These are phyloP conservation scores for Misgurnus anguillicaudatus DNA, from an alignment of 2,113 vertebrate species.

Conservation along the genomic window DNA sequence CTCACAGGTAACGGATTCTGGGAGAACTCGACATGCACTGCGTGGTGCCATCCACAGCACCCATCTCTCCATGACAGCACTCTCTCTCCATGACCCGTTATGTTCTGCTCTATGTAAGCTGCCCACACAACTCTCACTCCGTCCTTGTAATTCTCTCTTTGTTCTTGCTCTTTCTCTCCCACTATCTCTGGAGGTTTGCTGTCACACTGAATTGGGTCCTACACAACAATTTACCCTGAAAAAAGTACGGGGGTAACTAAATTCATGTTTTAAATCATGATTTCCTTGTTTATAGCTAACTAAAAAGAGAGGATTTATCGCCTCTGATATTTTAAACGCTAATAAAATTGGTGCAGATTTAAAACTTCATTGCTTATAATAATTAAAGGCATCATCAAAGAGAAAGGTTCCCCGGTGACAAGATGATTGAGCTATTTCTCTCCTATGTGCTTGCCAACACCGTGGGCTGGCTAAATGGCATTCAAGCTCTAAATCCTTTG, in stretches of 20 bases:
- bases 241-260: background rate
- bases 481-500: conserved; percentile 45
- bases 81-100: conserved; percentile 46
- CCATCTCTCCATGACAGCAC: conserved; percentile 53
- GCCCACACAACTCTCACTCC: conserved; percentile 52
- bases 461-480: conserved; percentile 35
- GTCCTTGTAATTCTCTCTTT: conserved; percentile 3
- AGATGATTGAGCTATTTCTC: conserved; percentile 23
- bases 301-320: background rate
- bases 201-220: conserved; percentile 43
- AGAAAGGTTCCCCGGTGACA: conserved; percentile 11
- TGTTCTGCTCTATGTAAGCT: conserved; percentile 38
- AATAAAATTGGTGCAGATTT: background rate
- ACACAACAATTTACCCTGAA: conserved; percentile 21
- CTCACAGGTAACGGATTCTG: background rate
- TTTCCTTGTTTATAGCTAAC: background rate
- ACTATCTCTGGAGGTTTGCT: conserved; percentile 37
- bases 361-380: conserved; percentile 8
- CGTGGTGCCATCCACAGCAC: conserved; percentile 46
- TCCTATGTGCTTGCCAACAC: conserved; percentile 27
- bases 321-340: background rate
- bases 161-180: conserved; percentile 25
- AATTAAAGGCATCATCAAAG: conserved; percentile 1
- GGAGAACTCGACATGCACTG: conserved; percentile 28
- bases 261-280: background rate